Evolutionary conservation across 2,113 vertebrate genomes (phyloP), one percentile per base, ranked within the genome.

Genomic region (Helogale parvula): DNA sequence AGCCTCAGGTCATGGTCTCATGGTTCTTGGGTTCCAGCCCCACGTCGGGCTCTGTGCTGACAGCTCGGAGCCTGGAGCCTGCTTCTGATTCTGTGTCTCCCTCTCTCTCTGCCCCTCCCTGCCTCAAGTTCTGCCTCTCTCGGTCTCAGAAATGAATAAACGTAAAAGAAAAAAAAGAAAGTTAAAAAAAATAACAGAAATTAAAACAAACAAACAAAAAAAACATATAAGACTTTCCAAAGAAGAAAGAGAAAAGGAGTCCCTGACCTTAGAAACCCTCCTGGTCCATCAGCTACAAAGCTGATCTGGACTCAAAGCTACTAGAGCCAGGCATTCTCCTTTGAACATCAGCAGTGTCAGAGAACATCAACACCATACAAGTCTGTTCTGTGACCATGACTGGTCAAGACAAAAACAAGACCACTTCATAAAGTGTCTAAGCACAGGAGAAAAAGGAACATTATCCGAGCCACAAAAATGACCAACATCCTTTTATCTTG

Each of bases 381-480:
- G 68, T 63, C 68, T 38, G 31, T 12, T 92, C 76, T 6, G 0
- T 23, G 65, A 83, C 71, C 31, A 60, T 2, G 25, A 95, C 23
- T 38, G 33, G 74, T 71, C 80, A 74, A 93, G 90, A 87, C 63
- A 84, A 81, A 96, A 92, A 76, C 9, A 87, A 76, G 31, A 80
- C 60, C 38, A 65, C 8, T 76, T 66, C 35, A 12, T 93, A 71
- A 57, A 5, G 31, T 54, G 15, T 83, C 60, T 90, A 69, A 96
- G 95, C 63, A 85, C 10, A 45, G 27, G 76, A 79, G 63, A 85
- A 71, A 31, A 15, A 80, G 65, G 54, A 84, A 94, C 41, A n/a
- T 0, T 33, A 21, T 63, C 25, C 35, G 95, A 91, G 38, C 84
- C 84, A 95, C 54, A 83, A 60, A 89, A 97, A 87, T 52, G 47